Evolutionary conservation across 1,140 invertebrate genomes (phyloP).

Genomic region (Calosoma granatense): DNA sequence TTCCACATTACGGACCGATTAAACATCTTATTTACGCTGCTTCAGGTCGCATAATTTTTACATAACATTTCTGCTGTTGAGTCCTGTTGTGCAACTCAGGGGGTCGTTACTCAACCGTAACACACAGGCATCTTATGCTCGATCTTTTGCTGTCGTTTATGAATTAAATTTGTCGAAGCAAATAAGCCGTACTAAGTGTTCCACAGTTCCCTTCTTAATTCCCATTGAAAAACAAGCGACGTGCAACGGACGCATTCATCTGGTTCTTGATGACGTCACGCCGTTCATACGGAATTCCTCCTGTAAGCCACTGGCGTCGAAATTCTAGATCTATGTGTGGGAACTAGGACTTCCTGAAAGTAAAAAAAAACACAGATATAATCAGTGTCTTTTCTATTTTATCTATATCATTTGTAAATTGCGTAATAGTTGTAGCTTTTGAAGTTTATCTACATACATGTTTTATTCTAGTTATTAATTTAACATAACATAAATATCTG

Average conservation of each 20-base stretch:
- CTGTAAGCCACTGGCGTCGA: too few species aligned
- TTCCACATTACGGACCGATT: neutral
- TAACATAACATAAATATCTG: too few species aligned
- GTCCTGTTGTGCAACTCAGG: neutral
- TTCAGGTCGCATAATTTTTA: neutral
- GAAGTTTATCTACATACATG: too few species aligned
- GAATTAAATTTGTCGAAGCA: neutral
- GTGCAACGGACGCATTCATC: neutral
- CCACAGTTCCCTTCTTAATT: neutral
- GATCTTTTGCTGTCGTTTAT: neutral
- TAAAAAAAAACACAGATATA: too few species aligned
- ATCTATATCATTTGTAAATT: too few species aligned
- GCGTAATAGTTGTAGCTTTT: too few species aligned
- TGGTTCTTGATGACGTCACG: neutral
- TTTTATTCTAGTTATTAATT: too few species aligned
- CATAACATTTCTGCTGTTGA: neutral
- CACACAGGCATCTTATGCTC: neutral
- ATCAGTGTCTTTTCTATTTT: too few species aligned
- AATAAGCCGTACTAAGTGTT: neutral
- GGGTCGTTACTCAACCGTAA: neutral
- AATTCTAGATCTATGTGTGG: too few species aligned
- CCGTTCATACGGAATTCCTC: neutral
- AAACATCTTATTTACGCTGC: neutral
- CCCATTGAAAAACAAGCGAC: neutral
- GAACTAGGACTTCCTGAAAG: too few species aligned